Conservation (phyloP, 2,888 invertebrate species). For the Hermaeophaga mercurialis region DNA sequence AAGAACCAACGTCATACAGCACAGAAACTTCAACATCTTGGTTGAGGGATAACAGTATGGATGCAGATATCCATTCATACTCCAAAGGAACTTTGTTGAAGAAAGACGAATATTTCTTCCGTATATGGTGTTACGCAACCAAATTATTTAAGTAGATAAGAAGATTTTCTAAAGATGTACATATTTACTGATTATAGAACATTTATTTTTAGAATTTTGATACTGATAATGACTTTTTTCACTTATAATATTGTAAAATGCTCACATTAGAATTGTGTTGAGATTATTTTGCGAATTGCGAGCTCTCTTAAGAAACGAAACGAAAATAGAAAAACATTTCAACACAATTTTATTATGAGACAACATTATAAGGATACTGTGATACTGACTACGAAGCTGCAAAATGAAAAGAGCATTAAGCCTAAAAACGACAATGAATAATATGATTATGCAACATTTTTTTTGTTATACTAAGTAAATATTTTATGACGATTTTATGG, state of each 20-base stretch:
- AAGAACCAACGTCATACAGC: conserved; percentile 83
- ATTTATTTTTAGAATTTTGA: conserved; percentile 36
- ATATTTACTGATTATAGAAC: conserved; percentile 42
- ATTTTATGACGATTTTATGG: conserved; percentile 33
- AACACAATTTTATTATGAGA: conserved; percentile 34
- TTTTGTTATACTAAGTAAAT: conserved; percentile 21
- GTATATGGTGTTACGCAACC: conserved; percentile 87
- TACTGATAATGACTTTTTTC: conserved; percentile 35
- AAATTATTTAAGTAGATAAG: conserved; percentile 74
- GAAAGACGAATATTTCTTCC: conserved; percentile 94
- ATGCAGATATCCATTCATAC: conserved; percentile 89
- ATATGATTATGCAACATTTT: conserved; percentile 12
- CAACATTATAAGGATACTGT: conserved; percentile 44
- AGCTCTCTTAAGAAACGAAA: too few relatives aligned
- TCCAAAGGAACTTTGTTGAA: conserved; percentile 83
- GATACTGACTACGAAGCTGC: conserved; percentile 43
- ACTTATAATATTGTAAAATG: conserved; percentile 29
- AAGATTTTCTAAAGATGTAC: conserved; percentile 40
- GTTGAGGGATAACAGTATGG: conserved; percentile 92
- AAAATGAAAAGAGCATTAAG: conserved; percentile 28
- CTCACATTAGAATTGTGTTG: conserved; percentile 31
- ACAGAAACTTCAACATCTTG: conserved; percentile 94
- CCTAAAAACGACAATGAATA: conserved; percentile 34
- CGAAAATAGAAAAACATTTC: conserved; percentile 24
- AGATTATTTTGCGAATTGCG: conserved; percentile 43